These are phyloP conservation scores for Caenorhabditis sulstoni DNA, from an alignment of 2,888 invertebrate species.

Conservation along the genomic window DNA sequence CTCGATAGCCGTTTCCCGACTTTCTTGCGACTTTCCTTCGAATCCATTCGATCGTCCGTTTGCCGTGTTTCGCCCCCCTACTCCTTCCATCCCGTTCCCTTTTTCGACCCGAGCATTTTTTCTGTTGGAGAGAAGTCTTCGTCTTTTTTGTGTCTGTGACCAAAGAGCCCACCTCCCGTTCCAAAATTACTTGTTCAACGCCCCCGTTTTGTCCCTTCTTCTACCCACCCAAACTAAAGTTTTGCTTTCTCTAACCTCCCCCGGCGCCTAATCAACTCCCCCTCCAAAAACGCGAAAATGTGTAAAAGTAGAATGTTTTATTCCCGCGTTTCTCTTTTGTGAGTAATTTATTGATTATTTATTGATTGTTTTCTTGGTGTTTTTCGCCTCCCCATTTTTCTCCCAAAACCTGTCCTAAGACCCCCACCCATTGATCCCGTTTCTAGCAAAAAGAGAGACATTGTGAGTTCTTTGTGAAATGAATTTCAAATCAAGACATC, in stretches of 20 bases:
- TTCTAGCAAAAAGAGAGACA: no score
- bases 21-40: slow-evolving; percentile 13
- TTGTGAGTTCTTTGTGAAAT: slow-evolving; percentile 38
- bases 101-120: slow-evolving; percentile 29
- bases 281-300: background rate
- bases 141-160: slow-evolving; percentile 7
- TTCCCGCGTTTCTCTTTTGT: slow-evolving; percentile 1
- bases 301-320: no score
- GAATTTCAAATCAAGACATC: slow-evolving; percentile 9
- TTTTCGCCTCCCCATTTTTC: background rate
- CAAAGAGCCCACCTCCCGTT: slow-evolving; percentile 18
- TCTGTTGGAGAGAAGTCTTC: slow-evolving; percentile 19
- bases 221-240: background rate
- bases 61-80: slow-evolving; percentile 25
- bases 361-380: slow-evolving; percentile 1
- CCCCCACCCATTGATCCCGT: background rate
- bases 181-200: slow-evolving; percentile 12
- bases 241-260: background rate
- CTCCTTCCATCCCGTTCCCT: background rate
- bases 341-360: slow-evolving; percentile 29
- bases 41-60: slow-evolving; percentile 25
- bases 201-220: background rate
- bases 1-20: background rate
- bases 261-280: background rate
- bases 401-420: background rate